Percentiles rank a stretch among this genome's conserved stretches.
phyloP scores from a whole-genome alignment of 2,888 invertebrate genomes.

The Heliconius aoede region DNA sequence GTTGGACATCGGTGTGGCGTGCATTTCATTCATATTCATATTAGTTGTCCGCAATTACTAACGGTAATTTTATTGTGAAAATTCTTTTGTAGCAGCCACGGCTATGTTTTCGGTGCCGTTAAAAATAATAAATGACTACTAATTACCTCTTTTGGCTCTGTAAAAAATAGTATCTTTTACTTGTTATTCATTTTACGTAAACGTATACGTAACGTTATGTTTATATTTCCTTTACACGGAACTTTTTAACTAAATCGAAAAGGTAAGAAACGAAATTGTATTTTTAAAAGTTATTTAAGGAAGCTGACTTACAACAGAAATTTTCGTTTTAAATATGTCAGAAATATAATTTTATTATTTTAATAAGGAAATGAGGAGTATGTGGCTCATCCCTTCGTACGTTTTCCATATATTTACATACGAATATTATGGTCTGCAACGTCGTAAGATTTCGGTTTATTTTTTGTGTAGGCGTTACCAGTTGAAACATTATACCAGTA shows the following conservation, averaged over 20 bases:
- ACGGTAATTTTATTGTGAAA: conserved; percentile 22
- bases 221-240: not conserved
- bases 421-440: not conserved
- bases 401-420: conserved; percentile 12
- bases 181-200: not conserved
- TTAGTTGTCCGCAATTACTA: conserved; percentile 31
- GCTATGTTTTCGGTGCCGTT: conserved; percentile 16
- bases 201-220: not conserved
- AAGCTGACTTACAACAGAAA: not conserved
- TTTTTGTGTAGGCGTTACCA: not conserved
- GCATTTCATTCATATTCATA: conserved; percentile 38
- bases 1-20: conserved; percentile 39
- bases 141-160: conserved; percentile 4
- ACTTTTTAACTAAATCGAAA: not conserved
- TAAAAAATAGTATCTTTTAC: not conserved
- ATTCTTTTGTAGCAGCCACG: conserved; percentile 9
- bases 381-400: not conserved
- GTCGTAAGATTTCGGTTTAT: not conserved
- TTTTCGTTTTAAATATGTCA: not conserved
- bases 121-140: conserved; percentile 14
- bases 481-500: conserved; percentile 25
- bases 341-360: not conserved
- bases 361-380: not conserved
- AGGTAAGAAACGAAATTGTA: not conserved
- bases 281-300: not conserved